Evolutionary conservation across 2,113 vertebrate species (phyloP), one percentile per base, ranked within the genome.

Genomic region (Sturnira hondurensis): DNA sequence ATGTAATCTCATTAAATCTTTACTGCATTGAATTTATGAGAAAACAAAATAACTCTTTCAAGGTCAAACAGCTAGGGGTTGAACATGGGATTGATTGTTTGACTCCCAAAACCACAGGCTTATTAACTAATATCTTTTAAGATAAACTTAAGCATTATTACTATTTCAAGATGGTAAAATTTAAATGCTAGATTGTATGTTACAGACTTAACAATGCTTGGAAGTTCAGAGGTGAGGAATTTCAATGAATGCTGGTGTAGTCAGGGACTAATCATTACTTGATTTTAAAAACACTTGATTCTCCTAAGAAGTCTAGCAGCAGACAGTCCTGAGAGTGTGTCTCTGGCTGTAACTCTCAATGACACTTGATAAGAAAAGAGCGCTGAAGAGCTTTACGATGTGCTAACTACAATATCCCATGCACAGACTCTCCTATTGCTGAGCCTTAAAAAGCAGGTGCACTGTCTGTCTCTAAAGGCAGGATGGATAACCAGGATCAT

Each of bases 131-230:
- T 50, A 36, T 2, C 10, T 90, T 92, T 87, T 45, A 82, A 91
- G 36, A 88, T 81, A 38, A 87, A 43, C 45, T 52, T 87, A 58
- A 76, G 9, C 5, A 4, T 94, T 81, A 36, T 96, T 89, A 90
- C 74, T 93, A 63, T 81, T 84, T n/a, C 78, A 63, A 86, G 73
- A 96, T 41, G 80, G 43, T 71, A 78, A 97, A 86, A 95, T 47
- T 50, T 50, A 85, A 84, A 65, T 84, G 52, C 33, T 38, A 77
- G 16, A 11, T 73, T 92, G 26, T 71, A 43, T 91, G 58, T 82
- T 86, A 70, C 26, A 93, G 82, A 70, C 19, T 58, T 52, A 95
- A 47, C 20, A 71, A 17, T 19, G n/a, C 86, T 93, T 50, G 33
- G 24, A 87, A 81, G 52, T 68, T 77, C 67, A 92, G 81, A 85